Evolutionary conservation across 2,113 vertebrate species (phyloP).

Genomic region (Elanus axillaris): DNA sequence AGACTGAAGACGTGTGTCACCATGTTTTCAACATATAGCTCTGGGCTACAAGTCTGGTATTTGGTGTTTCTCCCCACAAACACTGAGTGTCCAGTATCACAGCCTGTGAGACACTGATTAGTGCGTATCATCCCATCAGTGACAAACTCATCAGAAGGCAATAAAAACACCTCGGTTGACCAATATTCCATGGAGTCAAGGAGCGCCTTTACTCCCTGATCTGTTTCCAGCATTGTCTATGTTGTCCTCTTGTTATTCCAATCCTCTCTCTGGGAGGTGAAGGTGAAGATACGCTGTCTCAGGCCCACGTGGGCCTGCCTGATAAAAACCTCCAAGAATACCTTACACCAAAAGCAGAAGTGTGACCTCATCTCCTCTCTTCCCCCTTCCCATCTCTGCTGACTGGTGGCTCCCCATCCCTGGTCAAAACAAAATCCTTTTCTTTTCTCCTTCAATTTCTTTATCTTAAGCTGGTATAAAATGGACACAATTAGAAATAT

Average conservation of each 20-base stretch:
- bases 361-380: background rate
- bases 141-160: background rate
- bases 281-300: background rate
- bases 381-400: background rate
- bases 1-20: background rate
- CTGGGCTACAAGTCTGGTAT: background rate
- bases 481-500: background rate
- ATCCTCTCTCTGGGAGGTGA: background rate
- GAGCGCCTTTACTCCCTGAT: background rate
- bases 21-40: rapidly evolving
- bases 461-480: background rate
- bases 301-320: background rate
- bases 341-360: background rate
- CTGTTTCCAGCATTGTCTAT: background rate
- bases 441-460: background rate
- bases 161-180: background rate
- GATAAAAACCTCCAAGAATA: background rate
- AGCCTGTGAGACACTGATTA: background rate
- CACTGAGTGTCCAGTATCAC: background rate
- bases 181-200: background rate
- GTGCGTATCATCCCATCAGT: background rate
- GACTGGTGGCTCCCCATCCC: background rate
- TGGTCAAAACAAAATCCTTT: background rate
- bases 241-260: background rate
- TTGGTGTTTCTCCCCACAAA: background rate